phyloP scores from a whole-genome alignment of 1,140 invertebrate genomes.

The Phenacoccus solenopsis region DNA sequence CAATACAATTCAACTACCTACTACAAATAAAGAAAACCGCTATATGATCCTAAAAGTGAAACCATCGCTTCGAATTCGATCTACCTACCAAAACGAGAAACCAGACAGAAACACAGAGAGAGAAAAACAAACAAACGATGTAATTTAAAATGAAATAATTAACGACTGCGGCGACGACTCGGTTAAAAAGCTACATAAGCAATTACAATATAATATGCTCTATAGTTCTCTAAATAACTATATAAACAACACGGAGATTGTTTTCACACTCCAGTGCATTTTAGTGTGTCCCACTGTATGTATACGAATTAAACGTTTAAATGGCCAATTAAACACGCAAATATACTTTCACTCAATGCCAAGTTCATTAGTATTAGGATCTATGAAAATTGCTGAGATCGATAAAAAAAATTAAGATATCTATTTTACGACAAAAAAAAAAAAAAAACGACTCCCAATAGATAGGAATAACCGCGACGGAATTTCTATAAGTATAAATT shows the following conservation, averaged over 20 bases:
- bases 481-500: too few relatives aligned
- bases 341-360: slow-evolving; percentile 1
- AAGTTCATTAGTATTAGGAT: background rate
- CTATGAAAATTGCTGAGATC: background rate
- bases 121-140: background rate
- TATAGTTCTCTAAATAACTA: background rate
- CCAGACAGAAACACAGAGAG: background rate
- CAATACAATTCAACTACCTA: too few relatives aligned
- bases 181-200: background rate
- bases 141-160: background rate
- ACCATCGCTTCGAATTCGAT: background rate
- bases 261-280: background rate
- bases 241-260: background rate
- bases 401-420: background rate
- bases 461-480: too few relatives aligned
- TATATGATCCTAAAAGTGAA: too few relatives aligned
- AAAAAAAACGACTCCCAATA: too few relatives aligned
- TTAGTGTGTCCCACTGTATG: background rate
- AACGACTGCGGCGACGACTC: background rate
- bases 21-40: too few relatives aligned
- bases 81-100: background rate
- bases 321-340: background rate
- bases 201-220: background rate
- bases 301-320: slow-evolving; percentile 3
- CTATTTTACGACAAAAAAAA: too few relatives aligned